Conservation (phyloP, 2,888 invertebrate genomes). For the Laothoe populi region DNA sequence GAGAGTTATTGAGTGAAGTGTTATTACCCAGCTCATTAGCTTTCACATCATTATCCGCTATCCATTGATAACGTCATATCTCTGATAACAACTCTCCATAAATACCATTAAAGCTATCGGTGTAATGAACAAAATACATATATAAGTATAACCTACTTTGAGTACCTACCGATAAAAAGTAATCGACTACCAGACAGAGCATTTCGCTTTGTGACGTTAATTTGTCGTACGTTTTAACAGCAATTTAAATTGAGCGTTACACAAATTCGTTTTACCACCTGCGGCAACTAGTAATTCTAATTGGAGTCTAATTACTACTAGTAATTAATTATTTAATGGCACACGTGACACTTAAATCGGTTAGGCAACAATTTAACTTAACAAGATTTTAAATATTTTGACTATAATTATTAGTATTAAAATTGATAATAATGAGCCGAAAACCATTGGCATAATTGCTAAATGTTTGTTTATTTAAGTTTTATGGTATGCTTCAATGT, state of each 20-base stretch:
- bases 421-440: too few relatives aligned
- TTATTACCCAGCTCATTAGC: slow-evolving; percentile 42
- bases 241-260: background rate
- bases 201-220: background rate
- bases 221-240: too few relatives aligned
- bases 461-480: too few relatives aligned
- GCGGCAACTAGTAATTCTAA: slow-evolving; percentile 5
- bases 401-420: too few relatives aligned
- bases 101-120: slow-evolving; percentile 9
- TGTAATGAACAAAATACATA: background rate
- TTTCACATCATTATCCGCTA: slow-evolving; percentile 42
- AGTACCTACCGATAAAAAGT: background rate
- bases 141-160: too few relatives aligned
- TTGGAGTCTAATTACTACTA: background rate
- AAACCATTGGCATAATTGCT: too few relatives aligned
- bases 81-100: slow-evolving; percentile 5
- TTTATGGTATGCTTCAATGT: too few relatives aligned
- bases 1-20: too few relatives aligned
- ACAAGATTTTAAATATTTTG: too few relatives aligned
- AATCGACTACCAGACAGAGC: background rate
- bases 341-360: background rate
- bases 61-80: slow-evolving; percentile 35
- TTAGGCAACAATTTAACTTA: too few relatives aligned
- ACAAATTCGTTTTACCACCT: background rate
- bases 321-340: background rate